phyloP scores from a whole-genome alignment of 2,888 invertebrate genomes.

The Sesamia inferens region DNA sequence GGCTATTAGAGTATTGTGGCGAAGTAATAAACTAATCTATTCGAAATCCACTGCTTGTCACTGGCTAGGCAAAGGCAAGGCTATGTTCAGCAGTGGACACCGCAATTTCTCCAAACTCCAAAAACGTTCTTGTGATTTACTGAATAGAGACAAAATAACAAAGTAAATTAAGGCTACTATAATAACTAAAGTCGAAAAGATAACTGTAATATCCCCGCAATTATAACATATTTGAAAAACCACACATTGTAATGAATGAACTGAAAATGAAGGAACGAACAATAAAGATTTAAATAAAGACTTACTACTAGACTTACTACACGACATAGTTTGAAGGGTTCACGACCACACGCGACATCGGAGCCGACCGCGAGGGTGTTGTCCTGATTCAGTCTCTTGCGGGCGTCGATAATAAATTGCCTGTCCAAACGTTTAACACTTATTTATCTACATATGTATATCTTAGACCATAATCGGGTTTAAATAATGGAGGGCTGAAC shows the following conservation, averaged over 20 bases:
- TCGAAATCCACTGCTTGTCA: no score
- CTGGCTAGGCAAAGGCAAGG: not conserved
- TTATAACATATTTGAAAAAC: not conserved
- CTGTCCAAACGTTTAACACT: not conserved
- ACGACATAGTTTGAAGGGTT: slow-evolving; percentile 23
- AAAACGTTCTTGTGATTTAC: not conserved
- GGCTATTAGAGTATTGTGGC: no score
- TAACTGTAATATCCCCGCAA: not conserved
- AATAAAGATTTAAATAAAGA: not conserved
- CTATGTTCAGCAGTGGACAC: not conserved
- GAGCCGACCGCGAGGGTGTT: slow-evolving; percentile 23
- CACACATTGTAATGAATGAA: not conserved
- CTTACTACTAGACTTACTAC: not conserved
- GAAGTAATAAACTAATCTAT: no score
- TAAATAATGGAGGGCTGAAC: slow-evolving; percentile 13
- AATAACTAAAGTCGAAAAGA: not conserved
- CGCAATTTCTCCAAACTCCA: no score
- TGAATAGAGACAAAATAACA: not conserved
- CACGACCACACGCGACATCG: slow-evolving; percentile 37
- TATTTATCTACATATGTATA: slow-evolving; percentile 2
- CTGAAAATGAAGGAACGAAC: not conserved
- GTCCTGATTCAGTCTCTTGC: slow-evolving; percentile 23
- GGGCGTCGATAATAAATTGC: slow-evolving; percentile 34
- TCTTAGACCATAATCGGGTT: slow-evolving; percentile 12
- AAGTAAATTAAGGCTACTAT: not conserved